Conservation (phyloP, 2,797 vertebrate species). For the Sphaeramia orbicularis region DNA sequence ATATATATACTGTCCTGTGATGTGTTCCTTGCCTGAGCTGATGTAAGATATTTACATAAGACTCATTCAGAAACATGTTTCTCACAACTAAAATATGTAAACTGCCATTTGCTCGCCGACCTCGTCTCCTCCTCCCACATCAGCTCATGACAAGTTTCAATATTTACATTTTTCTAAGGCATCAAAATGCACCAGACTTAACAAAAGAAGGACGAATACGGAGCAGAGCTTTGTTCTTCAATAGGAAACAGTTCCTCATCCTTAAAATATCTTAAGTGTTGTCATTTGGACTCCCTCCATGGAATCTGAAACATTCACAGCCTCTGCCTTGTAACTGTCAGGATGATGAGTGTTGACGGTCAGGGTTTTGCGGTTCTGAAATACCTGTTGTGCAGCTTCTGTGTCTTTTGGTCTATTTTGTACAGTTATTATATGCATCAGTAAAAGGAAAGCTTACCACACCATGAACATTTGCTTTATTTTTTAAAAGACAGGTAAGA, state of each 20-base stretch:
- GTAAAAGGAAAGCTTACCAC: not conserved
- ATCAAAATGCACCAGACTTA: slow-evolving; percentile 87
- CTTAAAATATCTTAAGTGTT: slow-evolving; percentile 69
- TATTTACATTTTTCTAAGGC: slow-evolving; percentile 90
- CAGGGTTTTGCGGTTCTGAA: slow-evolving; percentile 26
- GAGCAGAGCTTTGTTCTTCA: slow-evolving; percentile 82
- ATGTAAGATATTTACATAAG: slow-evolving; percentile 66
- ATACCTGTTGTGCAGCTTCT: slow-evolving; percentile 20
- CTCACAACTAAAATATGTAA: slow-evolving; percentile 82
- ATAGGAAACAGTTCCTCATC: slow-evolving; percentile 82
- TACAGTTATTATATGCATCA: not conserved
- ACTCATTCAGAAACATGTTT: slow-evolving; percentile 75
- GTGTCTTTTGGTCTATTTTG: not conserved
- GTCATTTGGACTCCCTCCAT: slow-evolving; percentile 68
- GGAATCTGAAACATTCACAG: slow-evolving; percentile 73
- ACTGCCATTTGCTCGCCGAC: slow-evolving; percentile 69
- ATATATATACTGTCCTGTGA: slow-evolving; percentile 11
- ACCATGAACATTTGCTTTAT: not conserved
- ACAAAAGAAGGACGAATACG: slow-evolving; percentile 76
- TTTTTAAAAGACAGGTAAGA: not conserved
- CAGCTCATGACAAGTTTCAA: slow-evolving; percentile 88
- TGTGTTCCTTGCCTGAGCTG: slow-evolving; percentile 53
- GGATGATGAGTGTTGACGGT: slow-evolving; percentile 42
- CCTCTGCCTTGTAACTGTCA: slow-evolving; percentile 58
- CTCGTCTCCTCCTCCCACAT: slow-evolving; percentile 72